These are phyloP conservation scores for Rhinophrynus dorsalis DNA, from an alignment of 2,797 vertebrate species.

Conservation along the genomic window DNA sequence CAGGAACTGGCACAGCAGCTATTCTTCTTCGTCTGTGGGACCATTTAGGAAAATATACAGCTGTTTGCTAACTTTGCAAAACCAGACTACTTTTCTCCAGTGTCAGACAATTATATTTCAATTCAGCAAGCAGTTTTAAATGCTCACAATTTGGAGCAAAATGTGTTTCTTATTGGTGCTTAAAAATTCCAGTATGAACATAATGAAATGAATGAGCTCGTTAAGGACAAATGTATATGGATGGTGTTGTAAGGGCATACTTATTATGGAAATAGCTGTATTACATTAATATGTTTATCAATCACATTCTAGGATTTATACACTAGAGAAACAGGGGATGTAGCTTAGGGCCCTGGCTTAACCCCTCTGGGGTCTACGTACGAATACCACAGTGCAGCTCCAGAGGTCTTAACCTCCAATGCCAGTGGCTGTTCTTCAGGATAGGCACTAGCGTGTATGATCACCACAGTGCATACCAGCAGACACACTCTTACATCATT, in stretches of 20 bases:
- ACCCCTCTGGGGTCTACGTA: too few relatives aligned
- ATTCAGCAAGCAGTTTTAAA: constrained; percentile 31
- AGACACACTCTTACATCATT: too few relatives aligned
- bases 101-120: constrained; percentile 33
- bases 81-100: constrained; percentile 25
- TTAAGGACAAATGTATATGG: constrained; percentile 14
- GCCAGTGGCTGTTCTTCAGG: too few relatives aligned
- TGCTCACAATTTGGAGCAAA: constrained; percentile 25
- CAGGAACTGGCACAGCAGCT: constrained; percentile 22
- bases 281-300: background rate
- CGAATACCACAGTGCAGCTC: too few relatives aligned
- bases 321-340: too few relatives aligned
- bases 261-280: constrained; percentile 12
- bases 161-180: constrained; percentile 31
- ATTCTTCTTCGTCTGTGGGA: constrained; percentile 36
- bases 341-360: too few relatives aligned
- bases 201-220: constrained; percentile 37
- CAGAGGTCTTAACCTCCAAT: too few relatives aligned
- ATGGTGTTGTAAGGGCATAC: constrained; percentile 20
- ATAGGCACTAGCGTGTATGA: too few relatives aligned
- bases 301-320: constrained; percentile 15
- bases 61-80: constrained; percentile 46
- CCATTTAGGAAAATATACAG: constrained; percentile 31
- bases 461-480: too few relatives aligned
- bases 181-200: constrained; percentile 33